These are phyloP conservation scores for Galaxea fascicularis DNA, from an alignment of 92 coral and sea anemone species.

Conservation along the genomic window DNA sequence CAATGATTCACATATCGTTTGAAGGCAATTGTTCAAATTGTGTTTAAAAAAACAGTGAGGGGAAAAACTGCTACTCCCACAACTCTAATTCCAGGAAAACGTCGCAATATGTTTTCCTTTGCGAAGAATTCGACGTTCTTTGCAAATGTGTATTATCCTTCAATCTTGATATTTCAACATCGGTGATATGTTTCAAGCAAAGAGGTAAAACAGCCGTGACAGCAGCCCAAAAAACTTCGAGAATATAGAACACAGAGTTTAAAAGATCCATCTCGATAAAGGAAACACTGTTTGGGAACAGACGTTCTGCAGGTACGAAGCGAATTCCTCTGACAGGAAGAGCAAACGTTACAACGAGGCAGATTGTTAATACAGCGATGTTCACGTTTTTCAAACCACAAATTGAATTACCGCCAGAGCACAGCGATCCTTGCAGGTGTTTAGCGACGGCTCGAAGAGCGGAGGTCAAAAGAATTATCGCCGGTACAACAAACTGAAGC, in stretches of 20 bases:
- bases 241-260: conserved; percentile 30
- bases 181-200: conserved; percentile 18
- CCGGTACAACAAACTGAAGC: conserved; percentile 42
- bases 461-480: conserved; percentile 32
- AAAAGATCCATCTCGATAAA: conserved; percentile 37
- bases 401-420: background rate
- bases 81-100: conserved; percentile 22
- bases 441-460: conserved; percentile 24
- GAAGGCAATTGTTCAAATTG: background rate
- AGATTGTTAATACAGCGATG: conserved; percentile 2
- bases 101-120: conserved; percentile 23
- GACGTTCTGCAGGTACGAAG: conserved; percentile 33
- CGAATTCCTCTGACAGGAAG: conserved; percentile 42
- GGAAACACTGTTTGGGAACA: conserved; percentile 11
- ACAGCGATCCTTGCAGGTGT: conserved; percentile 12
- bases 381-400: conserved; percentile 23
- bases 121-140: background rate
- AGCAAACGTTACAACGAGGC: conserved; percentile 16
- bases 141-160: background rate
- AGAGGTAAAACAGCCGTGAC: conserved; percentile 25
- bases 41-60: background rate
- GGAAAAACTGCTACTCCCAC: conserved; percentile 18
- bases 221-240: conserved; percentile 32
- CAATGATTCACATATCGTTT: no score
- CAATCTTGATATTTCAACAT: conserved; percentile 15